These are phyloP conservation scores for Gopherus flavomarginatus DNA, from an alignment of 2,113 vertebrate species.

Conservation along the genomic window DNA sequence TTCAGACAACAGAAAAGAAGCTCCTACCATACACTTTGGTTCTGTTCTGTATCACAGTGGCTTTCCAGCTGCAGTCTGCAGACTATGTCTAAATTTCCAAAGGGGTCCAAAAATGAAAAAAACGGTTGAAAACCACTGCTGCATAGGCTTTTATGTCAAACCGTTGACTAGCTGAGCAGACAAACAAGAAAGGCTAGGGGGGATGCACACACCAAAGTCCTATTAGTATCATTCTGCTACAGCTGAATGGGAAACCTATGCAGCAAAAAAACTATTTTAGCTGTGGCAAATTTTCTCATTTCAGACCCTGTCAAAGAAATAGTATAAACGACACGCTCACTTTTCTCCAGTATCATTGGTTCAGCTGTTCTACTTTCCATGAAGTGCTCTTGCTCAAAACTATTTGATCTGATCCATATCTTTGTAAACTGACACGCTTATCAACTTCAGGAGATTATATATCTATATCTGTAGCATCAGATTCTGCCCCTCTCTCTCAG, in stretches of 20 bases:
- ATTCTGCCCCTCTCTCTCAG: background rate
- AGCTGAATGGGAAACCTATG: background rate
- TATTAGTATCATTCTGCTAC: background rate
- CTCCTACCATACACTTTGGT: background rate
- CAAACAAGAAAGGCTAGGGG: background rate
- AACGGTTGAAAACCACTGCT: background rate
- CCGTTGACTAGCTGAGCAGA: background rate
- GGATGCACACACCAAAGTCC: background rate
- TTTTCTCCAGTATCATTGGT: background rate
- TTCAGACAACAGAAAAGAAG: background rate
- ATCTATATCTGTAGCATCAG: too few species aligned
- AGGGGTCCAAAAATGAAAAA: background rate
- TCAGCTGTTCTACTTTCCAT: background rate
- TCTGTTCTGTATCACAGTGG: background rate
- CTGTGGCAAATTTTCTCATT: background rate
- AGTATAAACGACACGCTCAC: background rate
- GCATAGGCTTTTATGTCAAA: background rate
- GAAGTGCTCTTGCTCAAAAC: background rate
- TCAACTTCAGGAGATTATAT: background rate
- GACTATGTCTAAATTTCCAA: background rate
- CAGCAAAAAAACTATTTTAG: background rate
- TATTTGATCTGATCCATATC: background rate
- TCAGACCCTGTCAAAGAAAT: background rate
- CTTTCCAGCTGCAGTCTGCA: background rate
- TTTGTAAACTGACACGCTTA: background rate